These are phyloP conservation scores for Unio delphinus DNA, from an alignment of 2,888 invertebrate genomes.

Conservation along the genomic window DNA sequence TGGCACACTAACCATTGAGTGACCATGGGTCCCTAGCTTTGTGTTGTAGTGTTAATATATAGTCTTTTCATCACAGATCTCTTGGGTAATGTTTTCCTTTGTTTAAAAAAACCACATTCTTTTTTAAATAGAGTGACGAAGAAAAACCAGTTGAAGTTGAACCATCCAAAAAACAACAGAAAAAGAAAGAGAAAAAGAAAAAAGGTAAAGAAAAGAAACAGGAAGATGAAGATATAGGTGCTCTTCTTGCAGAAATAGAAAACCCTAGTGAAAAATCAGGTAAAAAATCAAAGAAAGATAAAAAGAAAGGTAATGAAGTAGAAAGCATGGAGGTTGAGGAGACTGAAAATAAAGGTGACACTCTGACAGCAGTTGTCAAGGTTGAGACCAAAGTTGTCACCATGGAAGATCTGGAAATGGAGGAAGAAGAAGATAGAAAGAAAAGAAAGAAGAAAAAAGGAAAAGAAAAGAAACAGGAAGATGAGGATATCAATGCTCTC, in stretches of 20 bases:
- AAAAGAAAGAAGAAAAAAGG: constrained; percentile 42
- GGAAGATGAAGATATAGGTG: constrained; percentile 67
- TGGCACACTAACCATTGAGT: too few relatives aligned
- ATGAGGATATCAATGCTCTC: too few relatives aligned
- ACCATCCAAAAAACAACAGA: constrained; percentile 28
- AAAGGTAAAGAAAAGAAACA: constrained; percentile 53
- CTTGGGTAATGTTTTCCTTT: not conserved
- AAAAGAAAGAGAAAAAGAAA: constrained; percentile 51
- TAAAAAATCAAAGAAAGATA: constrained; percentile 51
- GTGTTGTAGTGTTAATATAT: not conserved
- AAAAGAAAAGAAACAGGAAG: constrained; percentile 24
- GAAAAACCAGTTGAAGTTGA: constrained; percentile 23
- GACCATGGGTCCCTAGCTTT: not conserved
- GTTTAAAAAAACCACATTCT: too few relatives aligned
- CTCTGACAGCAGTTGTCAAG: constrained; percentile 6
- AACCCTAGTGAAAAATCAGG: constrained; percentile 49
- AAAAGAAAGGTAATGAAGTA: constrained; percentile 28
- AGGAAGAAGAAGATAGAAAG: constrained; percentile 46
- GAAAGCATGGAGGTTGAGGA: constrained; percentile 20
- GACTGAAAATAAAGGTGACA: not conserved
- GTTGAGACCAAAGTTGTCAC: constrained; percentile 36
- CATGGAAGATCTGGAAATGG: constrained; percentile 49
- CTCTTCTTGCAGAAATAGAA: constrained; percentile 66
- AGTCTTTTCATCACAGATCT: not conserved
- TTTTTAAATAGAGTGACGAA: constrained; percentile 26